Conservation (phyloP, 92 coral and sea anemone genomes). For the Umimayanthus kanabou region DNA sequence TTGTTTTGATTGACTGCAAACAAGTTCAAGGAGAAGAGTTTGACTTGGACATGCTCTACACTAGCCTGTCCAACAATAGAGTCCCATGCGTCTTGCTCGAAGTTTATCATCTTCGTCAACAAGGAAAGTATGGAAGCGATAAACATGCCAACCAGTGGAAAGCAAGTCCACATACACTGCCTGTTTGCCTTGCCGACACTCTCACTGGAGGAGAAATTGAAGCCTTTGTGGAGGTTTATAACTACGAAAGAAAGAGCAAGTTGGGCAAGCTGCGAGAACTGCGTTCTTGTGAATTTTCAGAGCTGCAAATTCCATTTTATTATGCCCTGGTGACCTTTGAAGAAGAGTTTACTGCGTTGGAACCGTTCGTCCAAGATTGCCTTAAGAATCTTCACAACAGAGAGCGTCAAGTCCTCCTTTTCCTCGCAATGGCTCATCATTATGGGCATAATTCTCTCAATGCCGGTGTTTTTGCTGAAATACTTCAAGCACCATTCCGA, state of each 20-base stretch:
- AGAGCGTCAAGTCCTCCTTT: slow-evolving; percentile 43
- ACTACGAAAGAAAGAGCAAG: slow-evolving; percentile 36
- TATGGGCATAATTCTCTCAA: slow-evolving; percentile 55
- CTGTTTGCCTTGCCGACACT: no score
- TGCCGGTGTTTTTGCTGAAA: slow-evolving; percentile 34
- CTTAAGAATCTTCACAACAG: slow-evolving; percentile 26
- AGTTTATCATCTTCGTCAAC: slow-evolving; percentile 56
- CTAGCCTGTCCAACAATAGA: slow-evolving; percentile 55
- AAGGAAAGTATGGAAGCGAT: no score
- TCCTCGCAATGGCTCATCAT: slow-evolving; percentile 64
- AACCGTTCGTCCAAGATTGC: slow-evolving; percentile 64
- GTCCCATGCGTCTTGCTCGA: slow-evolving; percentile 59
- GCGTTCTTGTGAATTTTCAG: no score
- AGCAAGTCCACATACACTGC: no score
- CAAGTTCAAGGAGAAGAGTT: slow-evolving; percentile 54
- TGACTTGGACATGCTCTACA: slow-evolving; percentile 57
- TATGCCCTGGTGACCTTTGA: slow-evolving; percentile 61
- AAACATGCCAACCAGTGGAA: no score
- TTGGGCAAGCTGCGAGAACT: no score
- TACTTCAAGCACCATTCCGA: slow-evolving; percentile 40
- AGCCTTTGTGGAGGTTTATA: slow-evolving; percentile 46
- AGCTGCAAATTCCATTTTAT: slow-evolving; percentile 66
- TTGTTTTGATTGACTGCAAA: slow-evolving; percentile 56
- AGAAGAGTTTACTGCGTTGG: slow-evolving; percentile 54
- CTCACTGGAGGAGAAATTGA: no score